Evolutionary conservation across 2,888 invertebrate species (phyloP).

Genomic region (Acrobasis repandana): DNA sequence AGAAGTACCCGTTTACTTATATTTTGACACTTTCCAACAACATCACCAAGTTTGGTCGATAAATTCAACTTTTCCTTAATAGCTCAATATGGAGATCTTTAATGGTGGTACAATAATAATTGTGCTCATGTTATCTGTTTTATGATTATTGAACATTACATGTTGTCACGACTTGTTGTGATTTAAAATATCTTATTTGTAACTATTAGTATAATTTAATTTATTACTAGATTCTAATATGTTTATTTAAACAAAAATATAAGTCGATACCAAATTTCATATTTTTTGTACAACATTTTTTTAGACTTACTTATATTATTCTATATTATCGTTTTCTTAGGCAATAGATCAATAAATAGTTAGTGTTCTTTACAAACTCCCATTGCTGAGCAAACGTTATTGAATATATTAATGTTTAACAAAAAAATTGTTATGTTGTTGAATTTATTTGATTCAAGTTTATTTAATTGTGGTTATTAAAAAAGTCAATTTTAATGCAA

Average conservation of each 20-base stretch:
- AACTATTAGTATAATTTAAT: conserved; percentile 13
- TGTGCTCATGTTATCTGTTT: conserved; percentile 21
- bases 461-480: no score
- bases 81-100: conserved; percentile 48
- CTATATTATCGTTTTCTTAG: no score
- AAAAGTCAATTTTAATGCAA: no score
- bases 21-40: conserved; percentile 45
- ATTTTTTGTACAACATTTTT: no score
- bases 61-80: conserved; percentile 50
- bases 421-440: no score
- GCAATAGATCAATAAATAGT: no score
- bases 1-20: conserved; percentile 38
- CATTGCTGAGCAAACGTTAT: no score
- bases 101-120: conserved; percentile 6
- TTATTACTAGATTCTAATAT: conserved; percentile 2
- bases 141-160: conserved; percentile 19
- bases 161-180: not conserved
- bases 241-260: not conserved
- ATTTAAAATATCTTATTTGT: conserved; percentile 5
- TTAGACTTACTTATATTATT: no score
- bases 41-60: conserved; percentile 28
- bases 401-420: no score
- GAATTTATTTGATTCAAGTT: no score
- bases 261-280: no score
- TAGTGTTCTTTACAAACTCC: no score